A percentile compares a stretch with the other conserved stretches of the same genome.
These are phyloP conservation scores for Clupea harengus DNA, from an alignment of 2,113 vertebrate genomes.

Conservation along the genomic window DNA sequence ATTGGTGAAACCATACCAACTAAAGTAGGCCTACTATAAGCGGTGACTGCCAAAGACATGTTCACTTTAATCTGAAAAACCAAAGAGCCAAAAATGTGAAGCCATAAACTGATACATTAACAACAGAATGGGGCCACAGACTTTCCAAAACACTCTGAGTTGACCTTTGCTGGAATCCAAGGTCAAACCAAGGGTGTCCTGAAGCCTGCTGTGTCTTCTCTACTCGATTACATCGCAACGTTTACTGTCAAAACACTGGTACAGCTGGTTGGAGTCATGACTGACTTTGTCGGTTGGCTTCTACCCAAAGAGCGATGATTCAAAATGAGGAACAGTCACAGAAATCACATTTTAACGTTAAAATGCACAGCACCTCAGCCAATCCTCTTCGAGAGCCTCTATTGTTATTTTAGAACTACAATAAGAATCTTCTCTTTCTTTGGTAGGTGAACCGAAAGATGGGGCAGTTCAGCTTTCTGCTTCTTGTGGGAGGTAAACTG, in stretches of 20 bases:
- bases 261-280: slow-evolving; percentile 5
- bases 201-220: slow-evolving; percentile 36
- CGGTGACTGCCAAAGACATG: neutral
- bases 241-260: slow-evolving; percentile 57
- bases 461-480: slow-evolving; percentile 55
- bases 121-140: slow-evolving; percentile 29
- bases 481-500: slow-evolving; percentile 69
- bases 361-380: neutral
- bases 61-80: neutral
- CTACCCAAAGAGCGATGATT: neutral
- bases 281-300: neutral
- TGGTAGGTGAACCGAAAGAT: slow-evolving; percentile 58
- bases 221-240: slow-evolving; percentile 30
- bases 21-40: neutral
- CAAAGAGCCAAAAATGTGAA: neutral
- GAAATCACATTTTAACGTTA: neutral
- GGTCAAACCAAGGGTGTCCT: slow-evolving; percentile 50
- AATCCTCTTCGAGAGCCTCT: neutral
- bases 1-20: neutral
- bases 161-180: slow-evolving; percentile 35
- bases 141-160: slow-evolving; percentile 57
- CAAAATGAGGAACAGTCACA: neutral
- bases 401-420: neutral
- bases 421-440: neutral
- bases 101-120: slow-evolving; percentile 25